Conservation (phyloP, 2,888 invertebrate species). For the Cataglyphis altisquamis region DNA sequence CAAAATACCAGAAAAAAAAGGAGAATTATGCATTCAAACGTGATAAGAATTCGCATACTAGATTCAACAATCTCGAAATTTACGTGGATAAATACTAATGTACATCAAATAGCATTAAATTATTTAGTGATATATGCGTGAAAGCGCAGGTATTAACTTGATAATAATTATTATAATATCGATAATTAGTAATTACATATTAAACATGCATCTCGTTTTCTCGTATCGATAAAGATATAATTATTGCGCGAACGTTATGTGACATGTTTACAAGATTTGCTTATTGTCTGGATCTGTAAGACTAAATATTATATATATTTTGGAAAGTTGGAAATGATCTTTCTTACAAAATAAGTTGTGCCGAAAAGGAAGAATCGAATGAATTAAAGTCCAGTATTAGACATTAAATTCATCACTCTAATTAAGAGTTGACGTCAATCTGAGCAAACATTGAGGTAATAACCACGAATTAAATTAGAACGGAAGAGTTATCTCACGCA, state of each 20-base stretch:
- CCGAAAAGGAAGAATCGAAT: slow-evolving; percentile 1
- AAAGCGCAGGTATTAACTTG: background rate
- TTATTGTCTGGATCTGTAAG: background rate
- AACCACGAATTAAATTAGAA: slow-evolving; percentile 31
- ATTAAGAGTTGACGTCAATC: slow-evolving; percentile 42
- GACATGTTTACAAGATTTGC: background rate
- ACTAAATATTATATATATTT: background rate
- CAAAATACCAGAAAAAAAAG: background rate
- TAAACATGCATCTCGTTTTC: background rate
- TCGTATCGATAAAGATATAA: background rate
- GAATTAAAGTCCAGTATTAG: background rate
- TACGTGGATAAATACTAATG: background rate
- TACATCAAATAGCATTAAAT: background rate
- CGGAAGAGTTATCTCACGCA: slow-evolving; percentile 5
- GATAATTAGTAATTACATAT: background rate
- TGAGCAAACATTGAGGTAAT: slow-evolving; percentile 28
- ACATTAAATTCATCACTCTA: slow-evolving; percentile 34
- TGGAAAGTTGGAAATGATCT: background rate
- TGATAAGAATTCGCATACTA: background rate
- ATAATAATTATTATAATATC: background rate
- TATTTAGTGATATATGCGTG: background rate
- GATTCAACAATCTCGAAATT: slow-evolving; percentile 19
- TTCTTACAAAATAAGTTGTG: background rate
- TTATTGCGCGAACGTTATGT: background rate
- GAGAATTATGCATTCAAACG: background rate